Evolutionary conservation across 2,113 vertebrate species (phyloP).

Genomic region (Nestor notabilis): DNA sequence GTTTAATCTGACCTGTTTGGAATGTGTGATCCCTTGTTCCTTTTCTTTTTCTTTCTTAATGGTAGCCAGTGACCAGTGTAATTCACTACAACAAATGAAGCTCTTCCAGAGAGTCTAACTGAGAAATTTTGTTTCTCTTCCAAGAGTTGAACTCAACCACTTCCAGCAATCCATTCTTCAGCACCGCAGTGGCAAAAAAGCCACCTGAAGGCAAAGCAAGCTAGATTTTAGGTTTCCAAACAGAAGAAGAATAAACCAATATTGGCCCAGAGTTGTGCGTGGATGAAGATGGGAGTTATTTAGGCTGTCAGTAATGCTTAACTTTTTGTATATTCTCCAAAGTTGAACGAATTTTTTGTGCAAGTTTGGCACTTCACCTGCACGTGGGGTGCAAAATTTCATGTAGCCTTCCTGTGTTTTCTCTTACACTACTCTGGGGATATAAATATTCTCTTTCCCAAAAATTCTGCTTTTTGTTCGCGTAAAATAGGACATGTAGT

Average conservation of each 20-base stretch:
- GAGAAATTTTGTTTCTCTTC: conserved; percentile 66
- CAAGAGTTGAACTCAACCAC: conserved; percentile 35
- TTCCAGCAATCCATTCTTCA: conserved; percentile 23
- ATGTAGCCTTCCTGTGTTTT: not conserved
- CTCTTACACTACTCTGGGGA: not conserved
- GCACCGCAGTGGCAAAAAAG: not conserved
- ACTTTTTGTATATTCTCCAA: not conserved
- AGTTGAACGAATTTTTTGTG: not conserved
- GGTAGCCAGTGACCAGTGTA: conserved; percentile 42
- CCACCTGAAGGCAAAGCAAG: not conserved
- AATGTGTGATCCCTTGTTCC: not conserved
- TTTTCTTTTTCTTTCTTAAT: conserved; percentile 13
- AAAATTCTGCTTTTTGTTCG: not conserved
- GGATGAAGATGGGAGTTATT: not conserved
- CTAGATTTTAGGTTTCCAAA: not conserved
- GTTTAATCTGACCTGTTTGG: conserved; percentile 53
- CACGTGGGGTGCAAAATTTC: not conserved
- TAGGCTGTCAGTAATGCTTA: not conserved
- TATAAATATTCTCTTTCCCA: not conserved
- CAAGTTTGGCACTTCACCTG: not conserved
- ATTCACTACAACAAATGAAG: conserved; percentile 68
- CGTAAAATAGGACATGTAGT: not conserved
- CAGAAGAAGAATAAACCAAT: conserved; percentile 17
- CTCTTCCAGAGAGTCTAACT: conserved; percentile 54
- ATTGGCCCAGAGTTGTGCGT: fast-evolving